Evolutionary conservation across 2,113 vertebrate genomes (phyloP).

Genomic region (Benitochromis conjunctus): DNA sequence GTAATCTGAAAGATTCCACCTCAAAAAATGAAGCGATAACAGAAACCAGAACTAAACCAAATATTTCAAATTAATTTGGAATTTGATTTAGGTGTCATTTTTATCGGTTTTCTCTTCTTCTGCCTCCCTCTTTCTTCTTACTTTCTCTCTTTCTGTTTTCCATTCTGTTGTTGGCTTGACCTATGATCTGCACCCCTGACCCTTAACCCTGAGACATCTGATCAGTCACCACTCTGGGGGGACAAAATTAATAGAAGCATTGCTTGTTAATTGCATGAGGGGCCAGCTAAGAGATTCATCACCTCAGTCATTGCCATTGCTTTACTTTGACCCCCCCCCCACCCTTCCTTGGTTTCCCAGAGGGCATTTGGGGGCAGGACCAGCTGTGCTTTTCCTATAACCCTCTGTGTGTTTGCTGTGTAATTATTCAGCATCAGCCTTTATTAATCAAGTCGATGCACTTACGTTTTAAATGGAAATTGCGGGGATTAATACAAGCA

Average conservation of each 20-base stretch:
- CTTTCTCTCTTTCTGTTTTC: conserved; percentile 40
- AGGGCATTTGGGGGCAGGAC: conserved; percentile 90
- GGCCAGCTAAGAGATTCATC: conserved; percentile 97
- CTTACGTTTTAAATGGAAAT: conserved; percentile 99
- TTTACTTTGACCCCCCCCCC: conserved; percentile 88
- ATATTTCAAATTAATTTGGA: conserved; percentile 32
- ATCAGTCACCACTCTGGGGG: conserved; percentile 95
- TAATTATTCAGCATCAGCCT: conserved; percentile 99
- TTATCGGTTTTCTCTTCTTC: conserved; percentile 54
- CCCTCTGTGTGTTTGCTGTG: conserved; percentile 81
- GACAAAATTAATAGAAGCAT: conserved; percentile 97
- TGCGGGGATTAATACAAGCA: conserved; percentile 99
- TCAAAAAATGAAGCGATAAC: background rate
- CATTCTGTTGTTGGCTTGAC: conserved; percentile 85
- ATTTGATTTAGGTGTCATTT: conserved; percentile 76
- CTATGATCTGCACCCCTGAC: conserved; percentile 89
- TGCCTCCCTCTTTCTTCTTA: conserved; percentile 28
- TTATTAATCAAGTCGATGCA: conserved; percentile 99
- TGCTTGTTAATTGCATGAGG: conserved; percentile 99
- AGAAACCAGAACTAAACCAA: background rate
- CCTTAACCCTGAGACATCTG: conserved; percentile 96
- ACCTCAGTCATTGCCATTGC: conserved; percentile 99
- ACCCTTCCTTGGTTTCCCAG: conserved; percentile 78
- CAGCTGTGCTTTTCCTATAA: conserved; percentile 97
- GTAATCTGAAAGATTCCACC: conserved; percentile 63